Percentiles rank a stretch among this genome's conserved stretches.
Evolutionary conservation across 2,797 vertebrate genomes (phyloP).

Genomic region (Remorina albescens): DNA sequence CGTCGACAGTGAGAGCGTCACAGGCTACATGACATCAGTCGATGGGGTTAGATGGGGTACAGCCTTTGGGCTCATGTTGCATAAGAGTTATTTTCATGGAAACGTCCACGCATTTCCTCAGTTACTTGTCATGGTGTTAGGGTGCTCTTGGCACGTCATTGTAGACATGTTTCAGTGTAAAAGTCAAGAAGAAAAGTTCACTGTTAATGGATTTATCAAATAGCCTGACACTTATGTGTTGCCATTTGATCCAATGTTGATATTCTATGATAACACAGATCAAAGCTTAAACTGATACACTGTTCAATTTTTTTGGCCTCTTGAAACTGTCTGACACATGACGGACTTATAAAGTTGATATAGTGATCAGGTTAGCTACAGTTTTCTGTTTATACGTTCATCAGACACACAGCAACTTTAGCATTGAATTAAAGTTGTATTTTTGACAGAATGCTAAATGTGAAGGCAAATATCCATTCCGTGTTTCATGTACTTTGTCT

Average conservation of each 20-base stretch:
- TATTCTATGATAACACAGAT: background rate
- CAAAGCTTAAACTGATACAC: background rate
- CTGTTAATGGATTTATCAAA: too few species aligned
- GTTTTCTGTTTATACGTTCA: background rate
- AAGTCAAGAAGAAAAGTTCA: too few species aligned
- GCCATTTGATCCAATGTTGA: too few species aligned
- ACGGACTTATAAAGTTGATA: background rate
- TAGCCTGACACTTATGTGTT: too few species aligned
- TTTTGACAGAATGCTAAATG: background rate
- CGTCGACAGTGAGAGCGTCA: slow-evolving; percentile 32
- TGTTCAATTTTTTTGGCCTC: too few species aligned
- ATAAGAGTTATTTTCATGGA: slow-evolving; percentile 32
- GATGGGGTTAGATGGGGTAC: slow-evolving; percentile 19
- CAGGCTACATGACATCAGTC: slow-evolving; percentile 53
- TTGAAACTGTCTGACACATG: background rate
- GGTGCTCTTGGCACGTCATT: background rate
- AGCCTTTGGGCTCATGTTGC: slow-evolving; percentile 24
- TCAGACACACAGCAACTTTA: background rate
- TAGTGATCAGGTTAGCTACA: background rate
- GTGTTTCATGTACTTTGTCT: too few species aligned
- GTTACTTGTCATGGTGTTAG: background rate
- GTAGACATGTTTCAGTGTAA: background rate
- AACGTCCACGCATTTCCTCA: background rate
- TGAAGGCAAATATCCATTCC: background rate
- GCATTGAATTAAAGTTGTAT: background rate